Evolutionary conservation across 2,888 invertebrate species (phyloP), one percentile per base, ranked within the genome.

Genomic region (Tridacna crocea): DNA sequence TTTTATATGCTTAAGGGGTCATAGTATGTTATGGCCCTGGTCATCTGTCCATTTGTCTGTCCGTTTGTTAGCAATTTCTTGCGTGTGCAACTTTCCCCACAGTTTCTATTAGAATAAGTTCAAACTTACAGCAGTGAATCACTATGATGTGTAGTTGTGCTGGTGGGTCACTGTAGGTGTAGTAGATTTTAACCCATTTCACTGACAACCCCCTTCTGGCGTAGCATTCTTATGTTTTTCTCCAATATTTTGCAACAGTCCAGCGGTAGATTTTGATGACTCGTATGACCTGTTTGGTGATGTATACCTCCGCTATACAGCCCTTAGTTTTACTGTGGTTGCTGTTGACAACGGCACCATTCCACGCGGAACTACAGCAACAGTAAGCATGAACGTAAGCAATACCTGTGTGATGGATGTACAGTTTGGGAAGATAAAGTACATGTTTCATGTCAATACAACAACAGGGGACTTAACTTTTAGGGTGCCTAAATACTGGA

Each of bases 391-490:
- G 24, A 87, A 85, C 4, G 77, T 92, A 10, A 90, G 89, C 72
- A 92, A 91, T 87, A 91, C 91, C 1, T 92, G 92, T 77, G 87
- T 92, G 15, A 66, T 92, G 26, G 88, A 87, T 70, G 90, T 89
- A 17, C 79, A 89, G 36, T 91, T 82, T 70, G 88, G 89, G 55
- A 63, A 81, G 24, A 90, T 91, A 13, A 77, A 63, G 0, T 89
- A 88, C 66, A 68, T 83, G 46, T 77, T 90, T 22, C 61, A 61
- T 11, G 88, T 92, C 10, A 82, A 91, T 80, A 73, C 78, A 8
- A 63, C 83, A 6, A 90, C 88, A 6, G 92, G 92, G 26, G 88
- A 87, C 19, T 73, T 92, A 48, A 80, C 66, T 11, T 81, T 90
- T 15, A 77, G 89, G 46, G 79, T 92, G 22, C 92, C 92, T 1